These are phyloP conservation scores for Contarinia nasturtii DNA, from an alignment of 1,140 invertebrate species.

Conservation along the genomic window DNA sequence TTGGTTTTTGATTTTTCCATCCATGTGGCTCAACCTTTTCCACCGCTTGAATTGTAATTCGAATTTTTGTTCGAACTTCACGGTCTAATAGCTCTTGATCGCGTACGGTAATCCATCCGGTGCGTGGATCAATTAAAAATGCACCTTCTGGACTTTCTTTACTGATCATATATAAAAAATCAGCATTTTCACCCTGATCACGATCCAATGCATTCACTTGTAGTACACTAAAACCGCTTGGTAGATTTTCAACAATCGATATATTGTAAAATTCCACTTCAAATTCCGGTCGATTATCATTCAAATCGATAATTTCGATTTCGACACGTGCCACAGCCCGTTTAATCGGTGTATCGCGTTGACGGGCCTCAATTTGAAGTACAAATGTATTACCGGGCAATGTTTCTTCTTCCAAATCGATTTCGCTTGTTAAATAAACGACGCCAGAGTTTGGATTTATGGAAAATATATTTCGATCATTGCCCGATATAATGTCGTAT, in stretches of 20 bases:
- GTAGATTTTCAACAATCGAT: constrained; percentile 77
- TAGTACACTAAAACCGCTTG: constrained; percentile 66
- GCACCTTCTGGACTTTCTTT: constrained; percentile 39
- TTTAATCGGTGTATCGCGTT: constrained; percentile 58
- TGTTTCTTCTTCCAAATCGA: constrained; percentile 55
- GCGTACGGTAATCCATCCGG: constrained; percentile 69
- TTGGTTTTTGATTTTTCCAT: constrained; percentile 20
- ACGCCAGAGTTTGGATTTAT: constrained; percentile 52
- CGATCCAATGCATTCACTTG: constrained; percentile 61
- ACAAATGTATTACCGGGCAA: constrained; percentile 52
- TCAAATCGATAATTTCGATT: constrained; percentile 59
- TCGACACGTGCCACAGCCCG: constrained; percentile 51
- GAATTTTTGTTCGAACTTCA: constrained; percentile 45
- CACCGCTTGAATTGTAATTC: constrained; percentile 53
- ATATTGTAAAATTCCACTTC: constrained; percentile 79
- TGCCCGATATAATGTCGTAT: constrained; percentile 56
- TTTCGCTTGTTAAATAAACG: constrained; percentile 53
- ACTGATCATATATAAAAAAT: constrained; percentile 55
- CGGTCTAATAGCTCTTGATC: constrained; percentile 59
- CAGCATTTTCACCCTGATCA: constrained; percentile 66
- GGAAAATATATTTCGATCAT: constrained; percentile 48
- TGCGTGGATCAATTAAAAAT: constrained; percentile 55
- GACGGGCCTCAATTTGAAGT: constrained; percentile 55
- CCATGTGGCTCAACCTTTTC: constrained; percentile 28
- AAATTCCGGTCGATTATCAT: constrained; percentile 69